phyloP scores from a whole-genome alignment of 1,140 invertebrate genomes.

The Solenopsis fugax region DNA sequence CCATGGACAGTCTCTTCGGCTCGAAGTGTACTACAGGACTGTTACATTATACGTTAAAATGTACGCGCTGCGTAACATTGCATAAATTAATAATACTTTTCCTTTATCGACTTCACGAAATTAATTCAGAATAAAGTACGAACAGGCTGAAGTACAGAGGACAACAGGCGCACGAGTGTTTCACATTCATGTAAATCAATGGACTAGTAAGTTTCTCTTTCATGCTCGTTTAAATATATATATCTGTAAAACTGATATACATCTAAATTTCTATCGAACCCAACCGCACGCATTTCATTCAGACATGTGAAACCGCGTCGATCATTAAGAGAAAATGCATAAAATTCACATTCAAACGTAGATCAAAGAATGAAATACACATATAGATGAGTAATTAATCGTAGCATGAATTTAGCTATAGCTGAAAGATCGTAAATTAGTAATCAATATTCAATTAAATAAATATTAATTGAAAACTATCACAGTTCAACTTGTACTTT shows the following conservation, averaged over 20 bases:
- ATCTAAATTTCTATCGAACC: conserved; percentile 21
- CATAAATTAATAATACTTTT: conserved; percentile 84
- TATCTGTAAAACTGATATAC: background rate
- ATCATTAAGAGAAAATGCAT: conserved; percentile 54
- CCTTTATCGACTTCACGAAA: conserved; percentile 68
- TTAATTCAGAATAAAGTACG: conserved; percentile 72
- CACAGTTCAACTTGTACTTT: conserved; percentile 10
- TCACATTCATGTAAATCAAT: conserved; percentile 32
- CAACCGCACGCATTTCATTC: conserved; percentile 45
- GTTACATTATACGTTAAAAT: conserved; percentile 64
- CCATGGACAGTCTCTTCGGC: conserved; percentile 71
- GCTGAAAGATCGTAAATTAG: background rate
- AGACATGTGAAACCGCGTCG: conserved; percentile 37
- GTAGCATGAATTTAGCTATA: background rate
- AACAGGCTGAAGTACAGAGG: conserved; percentile 73
- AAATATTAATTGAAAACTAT: background rate
- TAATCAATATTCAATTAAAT: background rate
- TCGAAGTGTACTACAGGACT: conserved; percentile 41
- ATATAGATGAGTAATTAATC: conserved; percentile 62
- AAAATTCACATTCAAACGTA: conserved; percentile 54
- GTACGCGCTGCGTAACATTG: conserved; percentile 68
- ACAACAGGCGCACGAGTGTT: conserved; percentile 66
- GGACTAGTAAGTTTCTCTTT: conserved; percentile 3
- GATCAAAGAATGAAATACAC: conserved; percentile 63
- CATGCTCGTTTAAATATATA: conserved; percentile 1